A percentile compares a stretch with the other conserved stretches of the same genome.
Evolutionary conservation across 2,797 vertebrate genomes (phyloP).

Genomic region (Sitta carolinensis): DNA sequence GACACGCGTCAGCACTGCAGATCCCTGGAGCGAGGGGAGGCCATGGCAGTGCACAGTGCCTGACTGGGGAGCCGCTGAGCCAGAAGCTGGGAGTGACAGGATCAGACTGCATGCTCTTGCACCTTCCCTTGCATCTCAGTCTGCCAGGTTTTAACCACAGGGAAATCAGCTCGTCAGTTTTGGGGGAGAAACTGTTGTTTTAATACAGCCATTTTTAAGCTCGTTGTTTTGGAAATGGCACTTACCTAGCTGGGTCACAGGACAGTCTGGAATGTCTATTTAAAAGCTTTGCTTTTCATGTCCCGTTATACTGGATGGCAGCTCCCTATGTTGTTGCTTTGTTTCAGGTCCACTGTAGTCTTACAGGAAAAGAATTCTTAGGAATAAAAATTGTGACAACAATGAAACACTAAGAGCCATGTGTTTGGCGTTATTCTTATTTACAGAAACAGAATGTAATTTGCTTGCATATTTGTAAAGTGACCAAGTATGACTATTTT

Average conservation of each 20-base stretch:
- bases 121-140: background rate
- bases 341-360: background rate
- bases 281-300: background rate
- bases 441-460: background rate
- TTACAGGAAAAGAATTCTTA: background rate
- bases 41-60: rapidly evolving
- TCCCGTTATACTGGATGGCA: background rate
- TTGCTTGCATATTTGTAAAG: conserved; percentile 7
- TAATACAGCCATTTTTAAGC: background rate
- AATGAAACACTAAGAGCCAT: background rate
- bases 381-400: background rate
- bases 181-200: background rate
- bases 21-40: background rate
- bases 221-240: background rate
- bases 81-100: background rate
- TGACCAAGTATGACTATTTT: conserved; percentile 21
- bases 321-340: background rate
- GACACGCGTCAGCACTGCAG: background rate
- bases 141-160: background rate
- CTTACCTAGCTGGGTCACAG: background rate
- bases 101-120: background rate
- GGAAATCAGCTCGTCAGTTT: background rate
- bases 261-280: background rate
- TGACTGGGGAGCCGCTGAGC: background rate
- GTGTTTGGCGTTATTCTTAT: background rate